Evolutionary conservation across 2,797 vertebrate species (phyloP).

Genomic region (Cheirogaleus major): DNA sequence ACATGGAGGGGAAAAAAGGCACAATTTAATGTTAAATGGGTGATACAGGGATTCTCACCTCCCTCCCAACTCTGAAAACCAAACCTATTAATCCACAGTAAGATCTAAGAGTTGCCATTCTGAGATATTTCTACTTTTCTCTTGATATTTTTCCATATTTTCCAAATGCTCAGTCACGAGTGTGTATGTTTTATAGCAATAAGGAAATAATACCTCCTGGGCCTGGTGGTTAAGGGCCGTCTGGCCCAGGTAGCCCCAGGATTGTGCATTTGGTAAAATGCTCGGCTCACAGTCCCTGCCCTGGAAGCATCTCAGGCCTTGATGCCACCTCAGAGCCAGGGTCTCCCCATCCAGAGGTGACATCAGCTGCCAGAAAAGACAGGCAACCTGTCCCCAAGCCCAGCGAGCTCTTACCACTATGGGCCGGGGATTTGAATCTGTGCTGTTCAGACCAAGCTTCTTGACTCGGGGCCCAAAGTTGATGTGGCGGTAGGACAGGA

Average conservation of each 20-base stretch:
- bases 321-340: not conserved
- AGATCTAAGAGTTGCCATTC: not conserved
- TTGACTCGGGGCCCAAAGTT: conserved; percentile 80
- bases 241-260: not conserved
- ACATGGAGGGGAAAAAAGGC: not conserved
- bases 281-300: not conserved
- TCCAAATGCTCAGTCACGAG: not conserved
- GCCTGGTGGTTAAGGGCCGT: not conserved
- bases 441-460: not conserved
- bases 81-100: not conserved
- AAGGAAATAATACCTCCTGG: not conserved
- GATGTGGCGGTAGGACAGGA: conserved; percentile 86
- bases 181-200: not conserved
- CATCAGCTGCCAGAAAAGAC: too few species aligned
- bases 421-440: conserved; percentile 74
- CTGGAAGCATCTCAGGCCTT: not conserved
- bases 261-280: not conserved
- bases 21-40: not conserved
- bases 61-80: not conserved
- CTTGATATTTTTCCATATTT: not conserved
- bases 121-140: not conserved
- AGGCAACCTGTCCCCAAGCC: not conserved
- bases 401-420: conserved; percentile 75
- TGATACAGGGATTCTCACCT: not conserved
- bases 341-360: not conserved